These are phyloP conservation scores for Perca flavescens DNA, from an alignment of 2,113 vertebrate species.

Conservation along the genomic window DNA sequence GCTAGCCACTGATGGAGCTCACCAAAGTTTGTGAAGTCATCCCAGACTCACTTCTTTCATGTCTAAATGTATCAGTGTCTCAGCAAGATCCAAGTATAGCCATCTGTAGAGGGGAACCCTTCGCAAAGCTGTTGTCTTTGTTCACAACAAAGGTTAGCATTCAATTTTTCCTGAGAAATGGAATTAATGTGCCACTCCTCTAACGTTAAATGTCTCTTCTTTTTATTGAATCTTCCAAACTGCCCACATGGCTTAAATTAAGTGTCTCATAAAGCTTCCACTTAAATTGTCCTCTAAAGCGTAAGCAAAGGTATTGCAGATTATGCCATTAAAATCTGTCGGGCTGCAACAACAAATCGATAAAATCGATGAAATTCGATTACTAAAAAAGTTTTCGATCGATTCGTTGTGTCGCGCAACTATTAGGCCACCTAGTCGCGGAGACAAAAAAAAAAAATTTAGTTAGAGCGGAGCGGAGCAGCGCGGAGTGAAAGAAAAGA, in stretches of 20 bases:
- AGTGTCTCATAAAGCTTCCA: constrained; percentile 62
- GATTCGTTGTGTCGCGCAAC: too few species aligned
- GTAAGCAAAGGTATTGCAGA: constrained; percentile 61
- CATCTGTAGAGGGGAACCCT: constrained; percentile 20
- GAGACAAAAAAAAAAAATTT: too few species aligned
- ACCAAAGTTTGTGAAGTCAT: constrained; percentile 73
- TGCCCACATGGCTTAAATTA: constrained; percentile 66
- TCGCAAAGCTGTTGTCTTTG: constrained; percentile 38
- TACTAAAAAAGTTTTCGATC: too few species aligned
- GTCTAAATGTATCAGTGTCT: constrained; percentile 58
- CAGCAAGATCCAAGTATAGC: constrained; percentile 34
- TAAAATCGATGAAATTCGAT: too few species aligned
- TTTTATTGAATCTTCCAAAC: constrained; percentile 61
- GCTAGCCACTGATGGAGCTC: constrained; percentile 50
- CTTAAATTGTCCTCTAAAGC: constrained; percentile 73
- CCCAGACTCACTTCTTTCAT: constrained; percentile 64
- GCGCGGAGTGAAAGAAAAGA: too few species aligned
- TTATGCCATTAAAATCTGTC: constrained; percentile 65
- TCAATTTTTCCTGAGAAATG: constrained; percentile 40
- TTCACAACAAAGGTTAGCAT: constrained; percentile 46
- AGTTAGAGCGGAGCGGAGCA: too few species aligned
- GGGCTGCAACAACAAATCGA: too few species aligned
- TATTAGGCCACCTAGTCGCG: too few species aligned
- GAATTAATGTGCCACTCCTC: constrained; percentile 42
- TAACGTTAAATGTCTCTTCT: constrained; percentile 49